phyloP scores from a whole-genome alignment of 1,140 invertebrate genomes.

The Drosophila subpulchrella region DNA sequence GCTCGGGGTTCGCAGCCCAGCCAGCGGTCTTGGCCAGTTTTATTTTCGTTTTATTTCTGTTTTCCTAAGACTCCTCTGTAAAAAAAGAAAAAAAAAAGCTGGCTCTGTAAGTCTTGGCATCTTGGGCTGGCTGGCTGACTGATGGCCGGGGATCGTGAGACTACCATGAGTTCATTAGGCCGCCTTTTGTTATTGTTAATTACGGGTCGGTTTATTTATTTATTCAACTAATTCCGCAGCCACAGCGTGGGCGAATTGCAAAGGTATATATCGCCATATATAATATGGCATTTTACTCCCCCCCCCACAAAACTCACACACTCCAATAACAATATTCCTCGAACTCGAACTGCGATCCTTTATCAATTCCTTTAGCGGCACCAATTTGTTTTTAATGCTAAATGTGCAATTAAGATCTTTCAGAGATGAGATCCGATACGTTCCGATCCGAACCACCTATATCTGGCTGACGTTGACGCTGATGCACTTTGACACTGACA shows the following conservation, averaged over 20 bases:
- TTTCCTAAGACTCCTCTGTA: conserved; percentile 42
- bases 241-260: conserved; percentile 35
- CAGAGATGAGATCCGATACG: conserved; percentile 25
- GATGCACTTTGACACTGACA: conserved; percentile 73
- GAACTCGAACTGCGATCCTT: conserved; percentile 18
- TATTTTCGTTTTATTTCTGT: conserved; percentile 24
- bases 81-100: not conserved
- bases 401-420: conserved; percentile 62
- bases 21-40: conserved; percentile 21
- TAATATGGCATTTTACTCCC: not conserved
- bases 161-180: conserved; percentile 75
- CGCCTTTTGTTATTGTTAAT: conserved; percentile 79
- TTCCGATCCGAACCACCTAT: not conserved
- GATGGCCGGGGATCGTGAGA: conserved; percentile 61
- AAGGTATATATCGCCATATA: conserved; percentile 4
- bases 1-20: conserved; percentile 33
- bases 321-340: conserved; percentile 25
- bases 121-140: conserved; percentile 34
- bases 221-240: conserved; percentile 70
- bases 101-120: conserved; percentile 45
- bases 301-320: conserved; percentile 6
- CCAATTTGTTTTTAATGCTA: conserved; percentile 49
- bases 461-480: conserved; percentile 61
- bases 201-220: conserved; percentile 71
- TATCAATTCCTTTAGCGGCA: conserved; percentile 29